Evolutionary conservation across 2,888 invertebrate genomes (phyloP), one percentile per base, ranked within the genome.

Genomic region (Emmelina monodactyla): DNA sequence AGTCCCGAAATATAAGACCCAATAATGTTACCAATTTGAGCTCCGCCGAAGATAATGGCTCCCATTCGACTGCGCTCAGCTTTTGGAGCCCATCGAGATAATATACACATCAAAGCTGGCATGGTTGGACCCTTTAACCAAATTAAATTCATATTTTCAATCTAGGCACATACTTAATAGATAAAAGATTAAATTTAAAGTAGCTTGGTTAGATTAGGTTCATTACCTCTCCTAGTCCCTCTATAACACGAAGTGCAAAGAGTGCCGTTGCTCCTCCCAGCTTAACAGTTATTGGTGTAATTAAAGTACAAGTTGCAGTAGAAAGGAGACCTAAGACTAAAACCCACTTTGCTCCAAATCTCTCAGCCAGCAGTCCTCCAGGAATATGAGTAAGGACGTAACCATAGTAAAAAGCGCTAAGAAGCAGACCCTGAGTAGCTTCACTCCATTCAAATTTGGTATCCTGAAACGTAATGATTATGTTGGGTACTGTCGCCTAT

Each of bases 361-460:
- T 84, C 51, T 91, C 91, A 0, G 93, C 88, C 34, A 94, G 52
- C 56, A 89, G 83, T 19, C 92, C 94, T 15, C 92, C 94, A 1
- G 94, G 94, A 7, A 94, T 63, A 50, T 93, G 93, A 0, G 92
- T 92, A 0, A 92, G 37, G 1, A 92, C 84, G 59, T 93, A 93
- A 1, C 93, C 92, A 73, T 90, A 92, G 68, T 91, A 94, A 61
- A 94, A 93, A 0, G 91, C 85, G n/a, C 90, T 87, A 1, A 93
- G 72, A 9, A 92, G 84, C n/a, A 89, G 53, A 0, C 92, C 92
- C 70, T 90, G 88, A 1, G 85, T 82, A 13, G 82, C 67, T 61
- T 87, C 85, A 32, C 83, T 83, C 91, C 91, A 91, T 32, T 86
- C 83, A 49, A 85, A 88, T 10, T 62, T 37, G 2, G 53, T 40